phyloP scores from a whole-genome alignment of 2,113 vertebrate species.

The Colaptes auratus region DNA sequence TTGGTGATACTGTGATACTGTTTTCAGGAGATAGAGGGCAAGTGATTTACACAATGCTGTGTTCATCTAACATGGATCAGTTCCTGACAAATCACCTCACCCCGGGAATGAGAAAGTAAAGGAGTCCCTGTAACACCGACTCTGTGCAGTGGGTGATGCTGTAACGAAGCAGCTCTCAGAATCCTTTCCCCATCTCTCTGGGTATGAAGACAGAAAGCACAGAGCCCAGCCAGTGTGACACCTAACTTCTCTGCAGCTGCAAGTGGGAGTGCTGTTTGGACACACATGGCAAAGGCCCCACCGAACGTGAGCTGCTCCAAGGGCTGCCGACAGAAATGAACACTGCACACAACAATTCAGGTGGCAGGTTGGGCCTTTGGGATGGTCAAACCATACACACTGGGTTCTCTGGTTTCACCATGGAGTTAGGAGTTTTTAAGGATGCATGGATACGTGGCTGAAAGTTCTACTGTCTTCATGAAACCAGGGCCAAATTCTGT shows the following conservation, averaged over 20 bases:
- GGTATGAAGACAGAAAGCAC: background rate
- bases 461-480: background rate
- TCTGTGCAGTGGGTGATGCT: background rate
- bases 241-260: slow-evolving; percentile 34
- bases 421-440: background rate
- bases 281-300: background rate
- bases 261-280: background rate
- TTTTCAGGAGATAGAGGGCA: background rate
- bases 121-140: background rate
- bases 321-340: background rate
- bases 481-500: background rate
- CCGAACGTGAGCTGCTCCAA: background rate
- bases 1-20: no score
- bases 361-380: background rate
- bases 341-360: background rate
- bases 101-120: background rate
- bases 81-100: slow-evolving; percentile 4
- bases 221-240: background rate
- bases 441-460: background rate
- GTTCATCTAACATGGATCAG: slow-evolving; percentile 12
- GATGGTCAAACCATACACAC: background rate
- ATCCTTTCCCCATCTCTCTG: background rate
- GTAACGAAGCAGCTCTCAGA: background rate
- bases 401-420: background rate
- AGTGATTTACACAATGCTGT: slow-evolving; percentile 17